Evolutionary conservation across 2,888 invertebrate species (phyloP).

Genomic region (Eupithecia subumbrata): DNA sequence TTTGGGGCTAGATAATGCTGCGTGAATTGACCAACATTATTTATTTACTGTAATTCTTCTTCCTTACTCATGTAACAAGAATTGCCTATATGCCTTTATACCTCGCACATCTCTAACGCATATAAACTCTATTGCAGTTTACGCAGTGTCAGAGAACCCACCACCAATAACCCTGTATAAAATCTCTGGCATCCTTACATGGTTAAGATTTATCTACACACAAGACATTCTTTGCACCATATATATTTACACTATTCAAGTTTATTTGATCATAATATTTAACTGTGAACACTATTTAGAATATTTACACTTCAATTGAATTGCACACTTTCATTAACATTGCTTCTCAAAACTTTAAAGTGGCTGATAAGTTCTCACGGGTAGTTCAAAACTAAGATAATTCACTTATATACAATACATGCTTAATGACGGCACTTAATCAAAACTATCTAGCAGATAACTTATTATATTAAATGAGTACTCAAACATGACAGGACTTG

Average conservation of each 20-base stretch:
- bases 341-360: neutral
- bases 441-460: neutral
- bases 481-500: neutral
- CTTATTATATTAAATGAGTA: neutral
- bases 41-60: neutral
- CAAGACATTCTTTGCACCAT: neutral
- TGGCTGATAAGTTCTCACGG: neutral
- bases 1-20: too few species aligned
- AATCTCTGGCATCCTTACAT: neutral
- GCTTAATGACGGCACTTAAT: neutral
- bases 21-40: too few species aligned
- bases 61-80: neutral
- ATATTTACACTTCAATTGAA: neutral
- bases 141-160: too few species aligned
- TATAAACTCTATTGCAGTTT: too few species aligned
- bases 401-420: neutral
- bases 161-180: too few species aligned
- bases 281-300: neutral
- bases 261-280: neutral
- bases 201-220: neutral
- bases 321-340: slow-evolving; percentile 6
- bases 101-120: neutral
- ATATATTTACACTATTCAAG: slow-evolving; percentile 1
- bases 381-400: neutral
- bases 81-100: neutral